Base-by-base conservation (phyloP, 2,797 vertebrate species). In the Sparidentex hasta region DNA sequence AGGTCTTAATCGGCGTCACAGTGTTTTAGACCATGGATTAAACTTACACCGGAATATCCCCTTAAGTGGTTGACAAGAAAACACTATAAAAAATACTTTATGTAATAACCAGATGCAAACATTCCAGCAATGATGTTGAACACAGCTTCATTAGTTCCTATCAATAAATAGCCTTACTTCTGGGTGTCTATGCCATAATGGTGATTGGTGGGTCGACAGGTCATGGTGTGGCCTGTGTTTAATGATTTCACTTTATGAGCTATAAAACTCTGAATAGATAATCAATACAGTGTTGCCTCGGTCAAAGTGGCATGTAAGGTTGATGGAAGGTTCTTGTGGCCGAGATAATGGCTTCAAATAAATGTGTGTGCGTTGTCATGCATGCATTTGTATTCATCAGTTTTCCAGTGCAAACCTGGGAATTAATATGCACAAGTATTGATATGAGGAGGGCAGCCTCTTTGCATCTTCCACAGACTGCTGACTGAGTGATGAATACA, bases 171-270 rank as follows among this genome's bases (percentile, higher is more conserved):
- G 38, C 47, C 66, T 68, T 78, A 68, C 48, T 61, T 47, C 43
- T 67, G 62, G 56, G 14, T 78, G 80, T 82, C 81, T 52, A 4
- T 82, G n/a, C 68, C 78, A 67, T 92, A 76, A 87, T 78, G 69
- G 82, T 92, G 79, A 92, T 92, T 78, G 83, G 88, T 90, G 74
- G 57, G 54, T 56, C 73, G 65, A 70, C 71, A 58, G 64, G 63
- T 85, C 68, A 41, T 21, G 29, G 62, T 71, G 64, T 61, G 68
- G 64, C 44, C 67, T 0, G 14, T 79, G 57, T 78, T 90, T 88
- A 92, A 92, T 78, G 66, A 61, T 58, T 84, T 87, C 64, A 46
- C 58, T 92, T 93, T 89, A 92, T 91, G 90, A 89, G 90, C 91
- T 81, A 79, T 90, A 86, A 89, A 91, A 81, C 56, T 82, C 77